These are phyloP conservation scores for Eupeodes latifasciatus DNA, from an alignment of 2,888 invertebrate genomes.

Conservation along the genomic window DNA sequence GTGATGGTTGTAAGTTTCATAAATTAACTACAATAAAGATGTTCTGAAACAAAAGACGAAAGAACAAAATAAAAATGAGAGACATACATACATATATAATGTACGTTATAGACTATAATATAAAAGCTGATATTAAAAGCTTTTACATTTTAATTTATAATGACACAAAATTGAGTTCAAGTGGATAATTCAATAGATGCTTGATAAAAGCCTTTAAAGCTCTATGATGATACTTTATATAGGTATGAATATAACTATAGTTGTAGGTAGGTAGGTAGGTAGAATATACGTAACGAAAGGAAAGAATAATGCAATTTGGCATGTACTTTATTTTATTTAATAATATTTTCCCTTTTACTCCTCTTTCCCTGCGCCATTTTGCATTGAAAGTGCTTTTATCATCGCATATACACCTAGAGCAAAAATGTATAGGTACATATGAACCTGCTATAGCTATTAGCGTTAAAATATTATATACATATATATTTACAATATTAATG, in stretches of 20 bases:
- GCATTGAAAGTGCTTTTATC: slow-evolving; percentile 31
- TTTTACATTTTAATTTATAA: slow-evolving; percentile 52
- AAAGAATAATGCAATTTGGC: slow-evolving; percentile 62
- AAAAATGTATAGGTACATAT: no score
- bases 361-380: background rate
- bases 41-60: background rate
- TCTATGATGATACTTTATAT: slow-evolving; percentile 30
- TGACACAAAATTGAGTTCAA: slow-evolving; percentile 58
- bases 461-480: no score
- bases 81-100: no score
- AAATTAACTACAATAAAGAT: background rate
- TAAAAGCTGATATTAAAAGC: slow-evolving; percentile 53
- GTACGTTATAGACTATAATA: background rate
- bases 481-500: no score
- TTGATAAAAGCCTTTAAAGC: slow-evolving; percentile 64
- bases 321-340: slow-evolving; percentile 65
- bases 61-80: background rate
- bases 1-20: no score
- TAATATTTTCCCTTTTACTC: slow-evolving; percentile 35
- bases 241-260: background rate
- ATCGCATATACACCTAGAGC: background rate
- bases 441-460: no score
- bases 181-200: slow-evolving; percentile 63
- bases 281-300: slow-evolving; percentile 40
- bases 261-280: background rate